Evolutionary conservation across 92 coral and sea anemone species (phyloP).

Genomic region (Epizoanthus stellaris): DNA sequence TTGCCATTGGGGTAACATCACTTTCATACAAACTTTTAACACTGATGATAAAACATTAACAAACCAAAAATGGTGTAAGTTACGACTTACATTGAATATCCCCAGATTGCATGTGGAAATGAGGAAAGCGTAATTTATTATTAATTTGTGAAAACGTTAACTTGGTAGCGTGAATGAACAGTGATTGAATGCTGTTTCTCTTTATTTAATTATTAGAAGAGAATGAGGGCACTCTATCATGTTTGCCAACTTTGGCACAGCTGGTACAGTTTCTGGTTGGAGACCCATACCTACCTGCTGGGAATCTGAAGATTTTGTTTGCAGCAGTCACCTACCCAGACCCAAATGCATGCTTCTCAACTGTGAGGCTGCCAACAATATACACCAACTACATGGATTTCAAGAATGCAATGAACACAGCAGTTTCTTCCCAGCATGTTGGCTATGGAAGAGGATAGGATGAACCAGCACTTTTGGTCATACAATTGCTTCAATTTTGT

Average conservation of each 20-base stretch:
- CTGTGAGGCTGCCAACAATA: slow-evolving; percentile 12
- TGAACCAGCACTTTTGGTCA: not conserved
- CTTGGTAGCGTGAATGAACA: not conserved
- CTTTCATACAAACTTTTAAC: no score
- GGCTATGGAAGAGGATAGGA: slow-evolving; percentile 51
- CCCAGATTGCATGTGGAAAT: no score
- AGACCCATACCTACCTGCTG: slow-evolving; percentile 49
- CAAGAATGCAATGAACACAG: slow-evolving; percentile 49
- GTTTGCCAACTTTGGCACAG: slow-evolving; percentile 37
- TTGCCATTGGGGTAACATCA: no score
- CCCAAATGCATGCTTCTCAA: slow-evolving; percentile 41
- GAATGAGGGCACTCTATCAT: slow-evolving; percentile 28
- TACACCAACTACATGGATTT: slow-evolving; percentile 38
- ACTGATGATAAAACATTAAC: no score
- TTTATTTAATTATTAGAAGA: slow-evolving; percentile 26
- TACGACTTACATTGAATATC: no score
- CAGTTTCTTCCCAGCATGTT: slow-evolving; percentile 32
- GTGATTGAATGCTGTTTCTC: not conserved
- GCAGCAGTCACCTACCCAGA: slow-evolving; percentile 33
- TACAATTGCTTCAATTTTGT: not conserved
- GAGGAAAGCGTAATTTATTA: no score
- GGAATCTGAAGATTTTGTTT: slow-evolving; percentile 18
- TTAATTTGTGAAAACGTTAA: no score
- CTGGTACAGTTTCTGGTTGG: slow-evolving; percentile 43
- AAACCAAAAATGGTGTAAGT: no score